These are phyloP conservation scores for Anoura caudifer DNA, from an alignment of 2,113 vertebrate species.

Conservation along the genomic window DNA sequence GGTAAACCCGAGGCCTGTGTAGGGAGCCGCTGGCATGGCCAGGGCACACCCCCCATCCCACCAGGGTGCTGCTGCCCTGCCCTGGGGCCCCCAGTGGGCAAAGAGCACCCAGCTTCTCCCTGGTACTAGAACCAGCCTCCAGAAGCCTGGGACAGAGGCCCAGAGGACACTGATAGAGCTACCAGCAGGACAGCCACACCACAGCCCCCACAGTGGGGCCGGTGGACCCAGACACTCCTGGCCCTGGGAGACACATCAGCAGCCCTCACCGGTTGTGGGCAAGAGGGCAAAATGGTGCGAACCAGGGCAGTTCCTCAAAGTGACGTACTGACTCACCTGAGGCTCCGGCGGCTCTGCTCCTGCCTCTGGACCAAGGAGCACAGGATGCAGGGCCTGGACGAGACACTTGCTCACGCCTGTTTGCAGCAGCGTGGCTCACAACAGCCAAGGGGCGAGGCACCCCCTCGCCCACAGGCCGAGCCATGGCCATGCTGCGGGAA, in stretches of 20 bases:
- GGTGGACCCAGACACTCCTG: fast-evolving
- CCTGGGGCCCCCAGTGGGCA: not conserved
- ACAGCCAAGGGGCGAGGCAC: too few species aligned
- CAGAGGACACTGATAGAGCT: fast-evolving
- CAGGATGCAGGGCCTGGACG: fast-evolving
- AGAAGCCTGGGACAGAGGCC: not conserved
- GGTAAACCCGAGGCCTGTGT: constrained; percentile 77
- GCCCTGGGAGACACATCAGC: fast-evolving
- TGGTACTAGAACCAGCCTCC: not conserved
- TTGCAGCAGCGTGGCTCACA: too few species aligned
- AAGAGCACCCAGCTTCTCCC: fast-evolving
- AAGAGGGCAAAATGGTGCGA: fast-evolving
- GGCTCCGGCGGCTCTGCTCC: not conserved
- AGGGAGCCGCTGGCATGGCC: not conserved
- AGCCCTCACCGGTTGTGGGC: fast-evolving
- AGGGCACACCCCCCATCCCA: not conserved
- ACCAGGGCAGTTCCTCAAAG: fast-evolving
- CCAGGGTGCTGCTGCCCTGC: not conserved
- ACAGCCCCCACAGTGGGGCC: fast-evolving
- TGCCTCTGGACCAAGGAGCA: fast-evolving
- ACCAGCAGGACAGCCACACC: fast-evolving
- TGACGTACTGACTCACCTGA: fast-evolving
- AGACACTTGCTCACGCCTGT: too few species aligned
- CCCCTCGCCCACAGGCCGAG: fast-evolving
- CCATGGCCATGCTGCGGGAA: not conserved